Conservation (phyloP, 1,140 invertebrate species). For the Ruditapes philippinarum region DNA sequence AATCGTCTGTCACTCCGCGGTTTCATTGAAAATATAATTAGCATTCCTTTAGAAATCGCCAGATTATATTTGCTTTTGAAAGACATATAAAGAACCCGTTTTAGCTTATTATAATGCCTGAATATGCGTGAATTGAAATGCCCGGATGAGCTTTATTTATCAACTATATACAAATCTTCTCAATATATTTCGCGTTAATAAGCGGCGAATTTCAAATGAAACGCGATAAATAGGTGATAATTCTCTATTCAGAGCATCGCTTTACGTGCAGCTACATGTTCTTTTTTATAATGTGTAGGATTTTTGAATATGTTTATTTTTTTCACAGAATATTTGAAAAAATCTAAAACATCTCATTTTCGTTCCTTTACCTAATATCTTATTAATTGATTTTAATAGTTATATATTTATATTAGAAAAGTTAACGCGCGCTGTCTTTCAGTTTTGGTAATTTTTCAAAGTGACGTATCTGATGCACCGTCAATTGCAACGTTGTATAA, state of each 20-base stretch:
- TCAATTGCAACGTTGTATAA: too few relatives aligned
- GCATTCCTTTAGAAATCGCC: not conserved
- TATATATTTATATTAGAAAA: too few relatives aligned
- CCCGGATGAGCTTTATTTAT: not conserved
- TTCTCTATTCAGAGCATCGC: not conserved
- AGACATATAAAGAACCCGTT: not conserved
- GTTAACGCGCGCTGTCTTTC: too few relatives aligned
- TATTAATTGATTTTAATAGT: too few relatives aligned
- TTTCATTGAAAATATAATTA: not conserved
- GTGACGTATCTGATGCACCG: too few relatives aligned
- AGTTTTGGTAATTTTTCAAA: too few relatives aligned
- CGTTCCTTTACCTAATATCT: too few relatives aligned
- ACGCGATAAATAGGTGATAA: slow-evolving; percentile 7
- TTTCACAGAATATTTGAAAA: too few relatives aligned
- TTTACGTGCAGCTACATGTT: slow-evolving; percentile 1
- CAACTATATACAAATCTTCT: not conserved
- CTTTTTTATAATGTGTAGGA: too few relatives aligned
- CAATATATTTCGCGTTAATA: not conserved
- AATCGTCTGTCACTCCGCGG: not conserved
- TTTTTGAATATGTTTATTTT: too few relatives aligned
- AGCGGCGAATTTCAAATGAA: slow-evolving; percentile 22
- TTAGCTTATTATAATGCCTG: not conserved
- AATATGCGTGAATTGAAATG: slow-evolving; percentile 12
- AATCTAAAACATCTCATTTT: too few relatives aligned
- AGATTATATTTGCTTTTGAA: slow-evolving; percentile 40